Evolutionary conservation across 2,113 vertebrate genomes (phyloP).

Genomic region (Cisticola juncidis): DNA sequence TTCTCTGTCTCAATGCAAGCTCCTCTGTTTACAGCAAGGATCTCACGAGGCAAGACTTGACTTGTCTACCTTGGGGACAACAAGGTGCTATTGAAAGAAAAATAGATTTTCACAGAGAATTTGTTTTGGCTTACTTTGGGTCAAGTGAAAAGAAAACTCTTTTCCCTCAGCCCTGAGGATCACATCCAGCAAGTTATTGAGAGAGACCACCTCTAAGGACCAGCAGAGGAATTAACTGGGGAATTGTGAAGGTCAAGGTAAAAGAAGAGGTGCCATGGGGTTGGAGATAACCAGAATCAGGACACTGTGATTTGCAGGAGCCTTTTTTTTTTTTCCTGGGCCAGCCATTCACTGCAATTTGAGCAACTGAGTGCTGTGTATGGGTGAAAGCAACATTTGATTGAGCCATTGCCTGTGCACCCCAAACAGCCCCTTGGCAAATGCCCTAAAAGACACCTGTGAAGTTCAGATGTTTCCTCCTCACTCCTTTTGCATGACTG

Average conservation of each 20-base stretch:
- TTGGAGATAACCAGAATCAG: not conserved
- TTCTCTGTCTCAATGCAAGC: not conserved
- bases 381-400: not conserved
- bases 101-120: not conserved
- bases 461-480: not conserved
- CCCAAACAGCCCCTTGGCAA: not conserved
- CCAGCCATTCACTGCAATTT: not conserved
- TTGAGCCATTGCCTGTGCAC: fast-evolving
- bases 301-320: not conserved
- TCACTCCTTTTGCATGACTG: not conserved
- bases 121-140: not conserved
- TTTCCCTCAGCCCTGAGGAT: not conserved
- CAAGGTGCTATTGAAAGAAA: not conserved
- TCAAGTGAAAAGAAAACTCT: not conserved
- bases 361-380: not conserved
- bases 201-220: not conserved
- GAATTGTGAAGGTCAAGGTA: not conserved
- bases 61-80: not conserved
- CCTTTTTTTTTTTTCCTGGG: not conserved
- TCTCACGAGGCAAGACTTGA: not conserved
- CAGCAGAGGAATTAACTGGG: not conserved
- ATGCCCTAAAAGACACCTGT: not conserved
- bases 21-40: not conserved
- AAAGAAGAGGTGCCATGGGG: not conserved
- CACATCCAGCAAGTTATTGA: not conserved